Evolutionary conservation across 2,888 invertebrate genomes (phyloP), one percentile per base, ranked within the genome.

Genomic region (Drosophila atroscutellata): DNA sequence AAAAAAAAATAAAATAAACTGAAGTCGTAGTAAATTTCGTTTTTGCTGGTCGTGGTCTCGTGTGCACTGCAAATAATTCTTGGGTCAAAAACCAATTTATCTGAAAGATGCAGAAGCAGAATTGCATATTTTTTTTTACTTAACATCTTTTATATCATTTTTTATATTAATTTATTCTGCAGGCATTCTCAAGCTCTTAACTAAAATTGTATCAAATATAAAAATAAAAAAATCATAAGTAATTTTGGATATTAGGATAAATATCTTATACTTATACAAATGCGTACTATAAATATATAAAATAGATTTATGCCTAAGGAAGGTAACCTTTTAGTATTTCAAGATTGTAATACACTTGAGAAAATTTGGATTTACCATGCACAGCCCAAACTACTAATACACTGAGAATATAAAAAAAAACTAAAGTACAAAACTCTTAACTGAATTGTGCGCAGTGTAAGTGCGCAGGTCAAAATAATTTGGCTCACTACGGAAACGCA

Each of bases 381-480:
- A 20, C 42, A 45, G 6, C 3, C 7, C 3, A 45, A 45, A 7
- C 20, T 1, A 7, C 11, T 1, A 20, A 42, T 7, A n/a, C 11
- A n/a, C 3, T 3, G n/a, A 11, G 2, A 20, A 13, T n/a, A 20
- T 15, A 7, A 7, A 28, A 28, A 28, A 28, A 7, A 20, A 32
- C 6, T 24, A 8, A 34, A 20, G 1, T 32, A 5, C 15, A 51
- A 13, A 20, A 15, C 8, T 32, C 20, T 11, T 8, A 7, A 7
- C 20, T 4, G 20, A 63, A 59, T 75, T 86, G 15, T 24, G 70
- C 32, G 18, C 80, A 85, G 86, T 89, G 89, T 71, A 59, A 24
- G 45, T 39, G 50, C 72, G 75, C 85, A 89, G 89, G 89, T 81
- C 89, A 78, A 89, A 80, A 83, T 83, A 87, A 83, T 89, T 89